Evolutionary conservation across 1,140 invertebrate genomes (phyloP), one percentile per base, ranked within the genome.

Genomic region (Drosophila carrolli): DNA sequence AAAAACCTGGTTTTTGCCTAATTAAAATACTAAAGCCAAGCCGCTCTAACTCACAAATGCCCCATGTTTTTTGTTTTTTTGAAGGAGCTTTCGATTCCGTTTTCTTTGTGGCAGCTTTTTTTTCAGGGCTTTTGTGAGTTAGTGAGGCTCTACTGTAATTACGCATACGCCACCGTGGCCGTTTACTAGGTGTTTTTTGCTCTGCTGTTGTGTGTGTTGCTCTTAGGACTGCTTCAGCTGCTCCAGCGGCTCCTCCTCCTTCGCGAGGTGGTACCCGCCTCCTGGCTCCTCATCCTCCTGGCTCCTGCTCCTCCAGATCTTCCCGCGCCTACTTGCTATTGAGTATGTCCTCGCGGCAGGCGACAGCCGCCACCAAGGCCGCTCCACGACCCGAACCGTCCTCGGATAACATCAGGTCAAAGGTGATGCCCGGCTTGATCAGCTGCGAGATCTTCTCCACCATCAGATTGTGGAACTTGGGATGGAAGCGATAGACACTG

Each of bases 381-480:
- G 99, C 99, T 40, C 99, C 99, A 89, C 98, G 96, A 10, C 99
- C 99, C 91, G 98, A 99, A 16, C 99, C 99, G 92, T 99, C 99
- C 93, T 99, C 98, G 4, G 98, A 99, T 58, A 99, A 93, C 97
- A 99, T 99, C 80, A 99, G 93, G 91, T 98, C 97, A 92, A 99
- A 99, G 96, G 98, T 94, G 54, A 95, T 93, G 60, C 94, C 93
- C 4, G 95, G 95, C 67, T 91, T 92, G 7, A 97, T 95, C 27
- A 99, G 94, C 92, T 97, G 94, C 50, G 94, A 93, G 79, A 99
- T 99, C 93, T 98, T 98, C 78, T 98, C 96, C 63, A 96, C 96
- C 98, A 99, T 99, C 66, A 99, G 94, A 93, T 98, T 95, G 92
- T 99, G 98, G 94, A 99, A 99, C 93, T 98, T 97, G 16, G 99